Base-by-base conservation (phyloP, 1,140 invertebrate genomes). In the Frieseomelitta varia region DNA sequence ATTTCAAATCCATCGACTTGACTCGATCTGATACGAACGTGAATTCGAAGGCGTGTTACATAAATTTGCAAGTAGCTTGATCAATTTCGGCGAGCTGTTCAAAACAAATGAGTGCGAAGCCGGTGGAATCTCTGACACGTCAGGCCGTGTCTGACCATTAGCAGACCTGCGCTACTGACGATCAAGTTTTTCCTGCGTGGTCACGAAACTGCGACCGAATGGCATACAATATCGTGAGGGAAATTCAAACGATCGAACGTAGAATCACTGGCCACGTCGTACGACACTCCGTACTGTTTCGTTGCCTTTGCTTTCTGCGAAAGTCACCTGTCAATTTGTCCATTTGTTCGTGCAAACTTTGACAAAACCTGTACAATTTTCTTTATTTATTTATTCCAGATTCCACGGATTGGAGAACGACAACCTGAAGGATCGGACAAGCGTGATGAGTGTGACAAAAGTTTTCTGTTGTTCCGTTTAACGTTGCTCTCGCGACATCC, bases 71-170 rank as follows among this genome's bases (percentile, higher is more conserved):
- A 14, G 11, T n/a, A 24, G n/a, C 11, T 61, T n/a, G 58, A n/a
- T 3, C 58, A 61, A 1, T 53, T 15, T 53, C 12, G 11, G 11
- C 14, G 14, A 61, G 24, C 0, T 68, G 4, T 30, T 11, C 11
- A 10, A 30, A 56, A 72, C 17, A 61, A 61, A 51, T 24, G 2
- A 19, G 12, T 24, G 11, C 19, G 10, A 11, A 30, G 3, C 21
- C 14, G 24, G n/a, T 74, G 21, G 6, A 12, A 14, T 8, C 8
- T 3, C 1, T 14, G 27, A 27, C n/a, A 27, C 30, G n/a, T 4
- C 39, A 47, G 39, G 39, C 39, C 39, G 72, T 15, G 84, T 75
- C 84, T 61, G 84, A 75, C 71, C 65, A 85, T 58, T 63, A 21
- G 14, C 47, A 47, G 73, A 55, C 2, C 47, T n/a, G 2, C 56